These are phyloP conservation scores for Diaphora mendica DNA, from an alignment of 2,888 invertebrate genomes.

Conservation along the genomic window DNA sequence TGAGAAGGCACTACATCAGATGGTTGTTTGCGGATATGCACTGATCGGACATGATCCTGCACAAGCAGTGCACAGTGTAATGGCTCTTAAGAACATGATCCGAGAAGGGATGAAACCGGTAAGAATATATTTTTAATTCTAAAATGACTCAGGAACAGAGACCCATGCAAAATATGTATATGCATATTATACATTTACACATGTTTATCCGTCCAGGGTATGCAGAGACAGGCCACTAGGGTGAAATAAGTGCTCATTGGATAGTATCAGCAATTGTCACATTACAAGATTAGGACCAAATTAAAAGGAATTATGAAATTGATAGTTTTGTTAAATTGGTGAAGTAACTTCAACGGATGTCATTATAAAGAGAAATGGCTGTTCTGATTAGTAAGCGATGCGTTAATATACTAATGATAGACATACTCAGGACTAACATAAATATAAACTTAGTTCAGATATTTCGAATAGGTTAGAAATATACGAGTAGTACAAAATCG, in stretches of 20 bases:
- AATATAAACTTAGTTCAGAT: constrained; percentile 19
- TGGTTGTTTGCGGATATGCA: constrained; percentile 82
- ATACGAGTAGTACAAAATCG: constrained; percentile 28
- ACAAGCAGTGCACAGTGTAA: constrained; percentile 70
- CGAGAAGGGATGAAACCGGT: constrained; percentile 70
- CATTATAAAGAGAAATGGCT: background rate
- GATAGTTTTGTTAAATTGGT: background rate
- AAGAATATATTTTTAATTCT: constrained; percentile 25
- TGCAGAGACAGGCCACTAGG: too few relatives aligned
- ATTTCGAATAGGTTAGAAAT: constrained; percentile 18
- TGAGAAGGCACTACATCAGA: constrained; percentile 79
- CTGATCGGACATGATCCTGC: constrained; percentile 80
- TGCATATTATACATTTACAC: too few relatives aligned
- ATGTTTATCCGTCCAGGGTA: too few relatives aligned
- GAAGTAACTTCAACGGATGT: background rate
- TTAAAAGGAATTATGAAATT: background rate
- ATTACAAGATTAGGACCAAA: too few relatives aligned
- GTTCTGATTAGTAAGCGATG: background rate
- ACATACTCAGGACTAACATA: constrained; percentile 18
- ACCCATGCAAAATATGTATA: background rate
- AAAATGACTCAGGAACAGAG: background rate
- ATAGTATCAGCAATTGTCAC: too few relatives aligned
- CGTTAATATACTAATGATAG: constrained; percentile 15
- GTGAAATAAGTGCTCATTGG: too few relatives aligned
- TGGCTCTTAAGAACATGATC: constrained; percentile 73